A percentile compares a stretch with the other conserved stretches of the same genome.
Evolutionary conservation across 2,888 invertebrate species (phyloP).

Genomic region (Allygus modestus): DNA sequence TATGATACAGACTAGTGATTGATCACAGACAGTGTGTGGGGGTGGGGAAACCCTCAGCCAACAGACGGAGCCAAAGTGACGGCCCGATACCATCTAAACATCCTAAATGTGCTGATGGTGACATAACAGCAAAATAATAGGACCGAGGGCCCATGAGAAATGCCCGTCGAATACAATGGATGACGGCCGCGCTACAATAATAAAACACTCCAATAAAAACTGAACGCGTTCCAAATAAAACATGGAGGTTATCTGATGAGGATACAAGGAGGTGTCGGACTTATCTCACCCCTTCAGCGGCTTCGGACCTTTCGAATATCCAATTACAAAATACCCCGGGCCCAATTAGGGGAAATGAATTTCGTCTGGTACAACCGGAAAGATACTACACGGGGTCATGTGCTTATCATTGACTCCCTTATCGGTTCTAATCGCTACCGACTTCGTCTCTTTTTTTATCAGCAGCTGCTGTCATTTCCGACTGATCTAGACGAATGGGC

Average conservation of each 20-base stretch:
- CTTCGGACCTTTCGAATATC: constrained; percentile 40
- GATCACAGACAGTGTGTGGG: neutral
- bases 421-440: constrained; percentile 29
- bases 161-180: constrained; percentile 36
- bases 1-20: too few species aligned
- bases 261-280: neutral
- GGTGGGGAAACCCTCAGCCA: neutral
- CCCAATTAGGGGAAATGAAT: constrained; percentile 53
- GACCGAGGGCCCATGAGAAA: constrained; percentile 36
- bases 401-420: constrained; percentile 32
- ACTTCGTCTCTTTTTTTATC: constrained; percentile 25
- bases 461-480: neutral
- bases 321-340: constrained; percentile 56
- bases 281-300: constrained; percentile 34
- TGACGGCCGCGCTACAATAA: constrained; percentile 38
- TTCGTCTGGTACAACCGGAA: neutral
- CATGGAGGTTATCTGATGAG: constrained; percentile 47
- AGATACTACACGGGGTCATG: constrained; percentile 15
- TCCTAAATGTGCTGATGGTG: constrained; percentile 44
- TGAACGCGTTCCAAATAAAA: constrained; percentile 48
- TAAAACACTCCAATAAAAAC: constrained; percentile 53
- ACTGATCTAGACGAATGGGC: constrained; percentile 45
- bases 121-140: constrained; percentile 55
- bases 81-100: constrained; percentile 22
- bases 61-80: constrained; percentile 14